Evolutionary conservation across 37 sponge, comb jelly and placozoan species (phyloP).

Genomic region (Halichondria panicea): DNA sequence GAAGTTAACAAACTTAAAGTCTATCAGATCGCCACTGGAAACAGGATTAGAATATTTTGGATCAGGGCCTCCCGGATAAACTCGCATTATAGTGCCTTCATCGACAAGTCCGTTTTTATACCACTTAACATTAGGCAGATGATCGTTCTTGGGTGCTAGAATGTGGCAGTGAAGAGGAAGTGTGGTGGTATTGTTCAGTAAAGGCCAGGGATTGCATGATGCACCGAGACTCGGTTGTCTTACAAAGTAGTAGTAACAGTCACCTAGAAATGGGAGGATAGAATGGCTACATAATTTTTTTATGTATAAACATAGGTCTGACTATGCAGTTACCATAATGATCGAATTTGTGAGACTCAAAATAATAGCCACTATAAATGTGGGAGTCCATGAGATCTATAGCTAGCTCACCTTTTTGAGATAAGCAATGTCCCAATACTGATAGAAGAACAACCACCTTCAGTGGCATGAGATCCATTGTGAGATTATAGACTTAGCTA

Average conservation of each 20-base stretch:
- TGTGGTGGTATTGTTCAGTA: background rate
- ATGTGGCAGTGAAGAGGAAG: background rate
- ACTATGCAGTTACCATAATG: no score
- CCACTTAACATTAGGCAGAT: conserved; percentile 1
- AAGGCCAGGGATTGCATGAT: conserved; percentile 14
- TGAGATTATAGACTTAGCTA: no score
- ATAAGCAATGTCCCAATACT: no score
- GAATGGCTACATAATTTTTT: no score
- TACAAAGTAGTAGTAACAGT: conserved; percentile 1
- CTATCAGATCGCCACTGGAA: background rate
- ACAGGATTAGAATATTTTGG: background rate
- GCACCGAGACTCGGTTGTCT: background rate
- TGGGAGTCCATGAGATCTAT: no score
- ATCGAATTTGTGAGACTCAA: no score
- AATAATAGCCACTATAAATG: no score
- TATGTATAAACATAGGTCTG: no score
- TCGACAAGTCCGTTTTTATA: background rate
- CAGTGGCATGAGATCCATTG: no score
- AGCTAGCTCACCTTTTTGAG: no score
- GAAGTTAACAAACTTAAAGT: conserved; percentile 10
- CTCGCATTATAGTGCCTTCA: background rate
- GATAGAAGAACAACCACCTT: no score
- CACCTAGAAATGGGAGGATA: no score
- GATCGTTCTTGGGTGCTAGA: background rate
- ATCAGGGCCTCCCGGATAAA: background rate